phyloP scores from a whole-genome alignment of 2,113 vertebrate genomes.

The Regulus satrapa region DNA sequence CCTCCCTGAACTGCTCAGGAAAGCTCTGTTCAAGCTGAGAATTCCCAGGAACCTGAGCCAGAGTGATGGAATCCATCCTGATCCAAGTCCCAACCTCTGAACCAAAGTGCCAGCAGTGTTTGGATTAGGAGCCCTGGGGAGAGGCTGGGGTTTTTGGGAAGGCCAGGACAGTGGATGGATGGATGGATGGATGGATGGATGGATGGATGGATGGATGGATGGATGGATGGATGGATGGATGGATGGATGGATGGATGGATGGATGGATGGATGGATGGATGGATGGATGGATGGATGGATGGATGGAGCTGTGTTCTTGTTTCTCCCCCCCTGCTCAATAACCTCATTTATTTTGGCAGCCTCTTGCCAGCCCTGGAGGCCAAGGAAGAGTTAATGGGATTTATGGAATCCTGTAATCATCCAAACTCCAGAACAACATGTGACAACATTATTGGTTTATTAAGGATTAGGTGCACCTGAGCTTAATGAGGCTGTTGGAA shows the following conservation, averaged over 20 bases:
- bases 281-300: neutral
- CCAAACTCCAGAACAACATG: neutral
- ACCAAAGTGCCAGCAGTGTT: rapidly evolving
- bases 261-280: neutral
- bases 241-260: neutral
- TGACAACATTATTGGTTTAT: neutral
- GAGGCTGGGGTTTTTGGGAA: neutral
- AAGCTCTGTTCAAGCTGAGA: neutral
- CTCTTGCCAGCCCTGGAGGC: neutral
- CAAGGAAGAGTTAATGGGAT: neutral
- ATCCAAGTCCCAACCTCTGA: neutral
- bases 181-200: neutral
- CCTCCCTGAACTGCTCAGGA: neutral
- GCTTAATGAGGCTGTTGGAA: neutral
- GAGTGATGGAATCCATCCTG: neutral
- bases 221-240: neutral
- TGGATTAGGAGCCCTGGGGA: neutral
- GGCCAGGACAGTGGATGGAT: neutral
- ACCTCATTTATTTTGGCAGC: neutral
- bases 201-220: neutral
- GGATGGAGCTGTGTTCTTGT: neutral
- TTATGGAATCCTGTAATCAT: neutral
- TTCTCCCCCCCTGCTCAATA: neutral
- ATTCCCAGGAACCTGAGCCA: neutral
- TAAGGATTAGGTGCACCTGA: neutral